Evolutionary conservation across 2,888 invertebrate species (phyloP), one percentile per base, ranked within the genome.

Genomic region (Stenolophus ochropezus): DNA sequence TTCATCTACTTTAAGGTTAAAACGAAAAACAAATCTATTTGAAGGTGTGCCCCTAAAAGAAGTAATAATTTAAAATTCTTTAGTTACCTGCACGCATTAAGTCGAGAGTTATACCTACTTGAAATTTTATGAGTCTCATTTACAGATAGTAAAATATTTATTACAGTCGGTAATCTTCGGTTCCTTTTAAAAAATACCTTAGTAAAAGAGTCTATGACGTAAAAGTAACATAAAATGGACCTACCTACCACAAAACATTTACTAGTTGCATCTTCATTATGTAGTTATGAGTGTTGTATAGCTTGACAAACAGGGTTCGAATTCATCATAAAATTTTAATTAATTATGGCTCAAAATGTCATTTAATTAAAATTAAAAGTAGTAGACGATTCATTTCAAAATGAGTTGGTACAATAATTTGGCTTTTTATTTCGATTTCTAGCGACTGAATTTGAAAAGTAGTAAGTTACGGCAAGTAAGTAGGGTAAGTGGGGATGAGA

Each of bases 111-210:
- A 73, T 73, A 47, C n/a, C 47, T 73, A 73, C 58, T 47, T 61
- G 65, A 78, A 49, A 47, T 65, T 61, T 65, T 49, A 78, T 25
- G 20, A 78, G 6, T 65, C 20, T 78, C 61, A 78, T 78, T 78
- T 65, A 23, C 78, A 65, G 61, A 78, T 65, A 78, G 49, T 78
- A 78, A 65, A 78, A 65, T 78, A 78, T 78, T 78, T 78, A 78
- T 65, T 42, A 65, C 47, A 47, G 65, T 18, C 78, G 78, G 65
- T 65, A 78, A 78, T 21, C 74, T 74, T 8, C 14, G 53, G 51
- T 25, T 25, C 23, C 11, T 25, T 23, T 53, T 53, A 53, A 53
- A 74, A 74, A 74, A 27, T 51, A 27, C n/a, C 20, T 20, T n/a
- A n/a, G 21, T 16, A 74, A 74, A 51, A 16, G n/a, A 25, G 25